phyloP scores from a whole-genome alignment of 2,113 vertebrate genomes.

The Cynocephalus volans region DNA sequence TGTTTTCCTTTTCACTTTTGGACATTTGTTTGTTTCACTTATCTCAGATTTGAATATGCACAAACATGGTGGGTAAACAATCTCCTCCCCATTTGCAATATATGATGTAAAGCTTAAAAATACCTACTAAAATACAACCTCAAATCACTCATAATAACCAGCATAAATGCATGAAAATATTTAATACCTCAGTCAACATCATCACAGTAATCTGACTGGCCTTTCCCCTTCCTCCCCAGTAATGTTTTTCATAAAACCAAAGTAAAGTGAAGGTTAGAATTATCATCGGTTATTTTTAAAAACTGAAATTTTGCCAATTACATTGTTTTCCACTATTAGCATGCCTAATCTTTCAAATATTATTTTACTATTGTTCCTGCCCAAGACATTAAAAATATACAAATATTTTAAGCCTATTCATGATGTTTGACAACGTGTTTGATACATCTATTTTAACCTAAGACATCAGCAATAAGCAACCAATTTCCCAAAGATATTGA shows the following conservation, averaged over 20 bases:
- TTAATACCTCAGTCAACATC: not conserved
- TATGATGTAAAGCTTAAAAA: not conserved
- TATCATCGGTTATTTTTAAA: not conserved
- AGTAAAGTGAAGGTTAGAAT: not conserved
- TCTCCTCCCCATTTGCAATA: not conserved
- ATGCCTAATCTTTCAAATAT: conserved; percentile 1
- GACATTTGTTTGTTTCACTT: not conserved
- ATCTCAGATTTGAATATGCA: not conserved
- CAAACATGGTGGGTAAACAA: not conserved
- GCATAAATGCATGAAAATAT: not conserved
- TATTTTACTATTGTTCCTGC: conserved; percentile 27
- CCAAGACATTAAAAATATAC: not conserved
- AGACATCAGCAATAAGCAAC: conserved; percentile 35
- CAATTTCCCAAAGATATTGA: conserved; percentile 52
- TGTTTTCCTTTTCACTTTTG: not conserved
- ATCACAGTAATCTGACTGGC: not conserved
- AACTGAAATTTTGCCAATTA: conserved; percentile 17
- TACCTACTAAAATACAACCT: conserved; percentile 11
- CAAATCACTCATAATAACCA: not conserved
- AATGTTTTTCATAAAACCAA: conserved; percentile 48
- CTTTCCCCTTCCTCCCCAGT: not conserved
- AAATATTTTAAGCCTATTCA: conserved; percentile 5
- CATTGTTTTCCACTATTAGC: conserved; percentile 15
- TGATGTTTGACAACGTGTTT: not conserved
- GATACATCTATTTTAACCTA: conserved; percentile 62